Evolutionary conservation across 2,113 vertebrate species (phyloP), one percentile per base, ranked within the genome.

Genomic region (Carassius gibelio): DNA sequence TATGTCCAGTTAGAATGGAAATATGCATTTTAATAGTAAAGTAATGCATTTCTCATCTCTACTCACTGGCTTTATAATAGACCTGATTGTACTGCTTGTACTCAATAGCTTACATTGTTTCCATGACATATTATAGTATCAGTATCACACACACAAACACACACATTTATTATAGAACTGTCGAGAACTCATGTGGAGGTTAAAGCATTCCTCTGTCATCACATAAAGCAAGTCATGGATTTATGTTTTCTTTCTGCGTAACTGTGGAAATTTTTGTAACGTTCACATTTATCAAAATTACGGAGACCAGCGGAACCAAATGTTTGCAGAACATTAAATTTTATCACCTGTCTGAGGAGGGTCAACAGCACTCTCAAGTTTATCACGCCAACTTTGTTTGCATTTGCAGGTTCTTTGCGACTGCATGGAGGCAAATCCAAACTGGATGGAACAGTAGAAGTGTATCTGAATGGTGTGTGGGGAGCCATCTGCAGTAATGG

Each of bases 381-480:
- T 26, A 71, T 50, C 38, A 74, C 26, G n/a, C 11, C 15, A 57
- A 84, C 62, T 68, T 45, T 81, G 48, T 83, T 36, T 84, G 66
- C 81, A 21, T 81, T 81, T 75, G 71, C 89, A 97, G 96, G 96
- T 55, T 95, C 95, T 61, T 93, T 98, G 82, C 94, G 95, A 86
- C 94, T 97, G 77, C 94, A 89, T 83, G 95, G 95, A 83, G 95
- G 96, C 74, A 94, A 94, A 88, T 95, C 94, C 77, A 93, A 96
- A 76, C 93, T 95, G 19, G 96, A 98, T 86, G 97, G 96, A 69
- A 94, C 93, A 48, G 95, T 97, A 89, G 97, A 97, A 81, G 93
- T 97, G 64, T 96, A 95, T 90, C 85, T 94, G 79, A 94, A 94
- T 34, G 95, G 97, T 84, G 90, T 90, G 30, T 98, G 96, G 97